phyloP scores from a whole-genome alignment of 1,140 invertebrate species.

The Mylabris phalerata region DNA sequence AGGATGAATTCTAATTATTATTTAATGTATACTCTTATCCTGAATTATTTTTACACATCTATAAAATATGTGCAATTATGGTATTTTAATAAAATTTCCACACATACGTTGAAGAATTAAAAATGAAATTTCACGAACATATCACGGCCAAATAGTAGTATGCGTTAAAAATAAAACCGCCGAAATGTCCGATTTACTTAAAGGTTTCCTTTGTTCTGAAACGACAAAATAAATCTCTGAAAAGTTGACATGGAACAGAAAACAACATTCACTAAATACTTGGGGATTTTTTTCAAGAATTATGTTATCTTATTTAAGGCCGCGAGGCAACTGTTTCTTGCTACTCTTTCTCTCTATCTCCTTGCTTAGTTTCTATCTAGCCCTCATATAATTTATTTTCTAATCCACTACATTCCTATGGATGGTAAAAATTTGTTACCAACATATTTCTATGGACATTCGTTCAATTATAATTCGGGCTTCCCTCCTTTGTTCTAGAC shows the following conservation, averaged over 20 bases:
- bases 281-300: conserved; percentile 6
- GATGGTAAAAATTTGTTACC: conserved; percentile 9
- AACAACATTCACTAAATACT: conserved; percentile 11
- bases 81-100: too few relatives aligned
- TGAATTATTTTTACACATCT: too few relatives aligned
- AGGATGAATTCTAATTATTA: too few relatives aligned
- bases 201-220: background rate
- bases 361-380: too few relatives aligned
- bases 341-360: too few relatives aligned
- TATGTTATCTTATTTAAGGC: conserved; percentile 7
- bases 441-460: conserved; percentile 1
- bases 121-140: too few relatives aligned
- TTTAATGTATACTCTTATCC: too few relatives aligned
- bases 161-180: too few relatives aligned
- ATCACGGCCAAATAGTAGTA: too few relatives aligned
- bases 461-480: conserved; percentile 5
- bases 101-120: too few relatives aligned
- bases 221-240: conserved; percentile 4
- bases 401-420: background rate
- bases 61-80: too few relatives aligned
- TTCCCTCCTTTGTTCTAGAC: conserved; percentile 14
- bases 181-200: too few relatives aligned
- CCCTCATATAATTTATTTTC: conserved; percentile 1
- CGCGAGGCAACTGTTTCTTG: background rate
- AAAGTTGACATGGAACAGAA: conserved; percentile 7